Base-by-base conservation (phyloP, 2,888 invertebrate species). In the Thera britannica region DNA sequence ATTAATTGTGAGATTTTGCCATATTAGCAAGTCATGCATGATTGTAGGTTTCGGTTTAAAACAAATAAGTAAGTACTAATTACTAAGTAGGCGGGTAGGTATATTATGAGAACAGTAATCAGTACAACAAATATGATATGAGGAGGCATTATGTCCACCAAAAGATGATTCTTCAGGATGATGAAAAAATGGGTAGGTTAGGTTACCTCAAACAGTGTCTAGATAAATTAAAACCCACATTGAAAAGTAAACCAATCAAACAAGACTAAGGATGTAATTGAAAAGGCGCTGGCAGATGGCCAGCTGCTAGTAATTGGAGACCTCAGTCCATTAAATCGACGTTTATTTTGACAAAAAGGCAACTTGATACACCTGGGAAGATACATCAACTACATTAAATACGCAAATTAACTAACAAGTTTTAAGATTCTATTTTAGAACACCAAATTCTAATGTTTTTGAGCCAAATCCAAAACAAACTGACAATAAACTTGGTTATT, bases 321-420 rank as follows among this genome's bases (percentile, higher is more conserved):
- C 66, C 63, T 61, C 63, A 63, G 63, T 70, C 70, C 70, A 70
- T 70, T 70, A 70, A 63, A 70, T 58, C 38, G 63, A 63, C 55
- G 63, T 63, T 70, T 70, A 66, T 66, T 70, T 70, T 70, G 62
- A 66, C 62, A 60, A 70, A 66, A 66, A 56, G 49, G 70, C 66
- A 70, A 70, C 63, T 49, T 64, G 62, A 70, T 70, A 70, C 70
- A 70, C 66, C 70, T 70, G 66, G 57, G 66, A 70, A 67, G 56
- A 63, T 54, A 63, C 52, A 62, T 49, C 34, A 49, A 11, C 35
- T 58, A 44, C n/a, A 65, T 59, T 56, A 41, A 51, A 60, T 55
- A 41, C 38, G 58, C 8, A 60, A 65, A 65, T 60, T 56, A 60
- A 48, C 34, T 56, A 46, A 56, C 65, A 56, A 4, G 60, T 55